A percentile compares a stretch with the other conserved stretches of the same genome.
These are phyloP conservation scores for Hartigia nigra DNA, from an alignment of 2,888 invertebrate genomes.

Conservation along the genomic window DNA sequence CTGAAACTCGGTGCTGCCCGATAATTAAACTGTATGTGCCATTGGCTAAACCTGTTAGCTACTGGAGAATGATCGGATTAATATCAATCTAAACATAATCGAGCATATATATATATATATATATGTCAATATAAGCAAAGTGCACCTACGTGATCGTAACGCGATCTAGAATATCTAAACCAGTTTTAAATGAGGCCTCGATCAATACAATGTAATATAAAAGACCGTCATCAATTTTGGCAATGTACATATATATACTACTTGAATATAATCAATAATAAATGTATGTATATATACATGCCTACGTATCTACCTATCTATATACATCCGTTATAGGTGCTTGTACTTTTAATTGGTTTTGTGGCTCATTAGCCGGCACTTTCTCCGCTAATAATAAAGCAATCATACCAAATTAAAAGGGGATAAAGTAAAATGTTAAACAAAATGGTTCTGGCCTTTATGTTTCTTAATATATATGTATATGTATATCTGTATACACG, in stretches of 20 bases:
- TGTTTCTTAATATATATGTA: background rate
- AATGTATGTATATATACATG: background rate
- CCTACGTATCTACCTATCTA: background rate
- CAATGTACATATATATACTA: too few relatives aligned
- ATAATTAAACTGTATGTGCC: slow-evolving; percentile 36
- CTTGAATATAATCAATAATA: too few relatives aligned
- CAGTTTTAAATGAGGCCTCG: background rate
- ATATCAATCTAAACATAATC: background rate
- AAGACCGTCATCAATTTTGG: background rate
- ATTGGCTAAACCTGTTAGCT: slow-evolving; percentile 40
- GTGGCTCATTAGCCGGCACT: slow-evolving; percentile 23
- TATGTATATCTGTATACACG: background rate
- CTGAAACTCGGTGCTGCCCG: slow-evolving; percentile 14
- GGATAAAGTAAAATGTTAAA: slow-evolving; percentile 2
- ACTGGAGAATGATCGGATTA: slow-evolving; percentile 24
- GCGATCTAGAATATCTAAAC: background rate
- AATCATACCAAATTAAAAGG: slow-evolving; percentile 6
- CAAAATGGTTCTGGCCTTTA: background rate
- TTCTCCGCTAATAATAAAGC: slow-evolving; percentile 16
- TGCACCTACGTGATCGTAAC: background rate
- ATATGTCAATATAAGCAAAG: background rate
- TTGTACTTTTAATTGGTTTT: slow-evolving; percentile 25
- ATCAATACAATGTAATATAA: background rate
- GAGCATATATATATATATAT: background rate
- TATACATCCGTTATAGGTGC: background rate